Conservation (phyloP, 2,113 vertebrate species). For the Oceanites oceanicus region DNA sequence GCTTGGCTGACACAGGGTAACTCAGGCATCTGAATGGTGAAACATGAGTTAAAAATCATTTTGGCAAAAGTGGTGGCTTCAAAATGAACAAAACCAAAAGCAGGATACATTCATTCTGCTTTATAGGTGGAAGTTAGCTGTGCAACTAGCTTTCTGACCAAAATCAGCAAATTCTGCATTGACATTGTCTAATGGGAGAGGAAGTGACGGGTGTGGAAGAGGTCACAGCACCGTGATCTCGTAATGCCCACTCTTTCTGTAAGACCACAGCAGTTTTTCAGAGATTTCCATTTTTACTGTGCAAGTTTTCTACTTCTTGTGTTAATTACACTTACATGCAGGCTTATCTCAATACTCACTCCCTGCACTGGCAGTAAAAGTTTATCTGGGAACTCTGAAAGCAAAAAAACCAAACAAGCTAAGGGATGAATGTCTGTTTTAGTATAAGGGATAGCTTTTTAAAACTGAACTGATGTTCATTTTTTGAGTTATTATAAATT, state of each 20-base stretch:
- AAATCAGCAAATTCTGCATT: background rate
- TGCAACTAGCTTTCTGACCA: background rate
- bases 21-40: background rate
- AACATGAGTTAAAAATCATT: background rate
- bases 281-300: background rate
- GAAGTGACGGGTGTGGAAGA: background rate
- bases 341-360: background rate
- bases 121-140: background rate
- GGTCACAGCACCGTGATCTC: background rate
- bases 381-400: background rate
- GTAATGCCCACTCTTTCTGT: background rate
- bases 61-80: background rate
- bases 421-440: background rate
- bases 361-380: background rate
- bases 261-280: background rate
- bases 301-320: background rate
- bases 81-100: background rate
- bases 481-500: background rate
- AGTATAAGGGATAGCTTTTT: background rate
- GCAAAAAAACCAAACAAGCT: background rate
- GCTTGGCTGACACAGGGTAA: background rate
- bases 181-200: background rate
- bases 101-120: background rate
- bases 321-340: background rate
- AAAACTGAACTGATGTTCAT: background rate